These are phyloP conservation scores for Antheraea yamamai DNA, from an alignment of 2,888 invertebrate species.

Conservation along the genomic window DNA sequence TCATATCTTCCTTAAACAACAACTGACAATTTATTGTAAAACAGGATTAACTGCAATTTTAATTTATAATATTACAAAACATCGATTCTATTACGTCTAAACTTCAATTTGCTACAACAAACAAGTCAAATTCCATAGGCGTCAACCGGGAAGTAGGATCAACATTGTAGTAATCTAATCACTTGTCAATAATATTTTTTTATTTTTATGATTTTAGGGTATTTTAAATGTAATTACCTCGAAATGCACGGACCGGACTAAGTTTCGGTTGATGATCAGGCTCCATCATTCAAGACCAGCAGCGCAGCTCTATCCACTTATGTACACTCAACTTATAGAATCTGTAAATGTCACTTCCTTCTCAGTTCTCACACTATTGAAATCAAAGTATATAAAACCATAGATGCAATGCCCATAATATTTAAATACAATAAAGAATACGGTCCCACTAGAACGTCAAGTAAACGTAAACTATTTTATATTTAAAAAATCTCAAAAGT, in stretches of 20 bases:
- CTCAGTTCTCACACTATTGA: slow-evolving; percentile 13
- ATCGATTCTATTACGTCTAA: background rate
- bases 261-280: slow-evolving; percentile 69
- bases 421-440: background rate
- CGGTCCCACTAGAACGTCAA: background rate
- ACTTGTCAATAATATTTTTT: background rate
- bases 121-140: background rate
- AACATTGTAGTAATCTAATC: background rate
- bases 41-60: background rate
- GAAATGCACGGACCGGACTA: slow-evolving; percentile 71
- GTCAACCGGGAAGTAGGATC: background rate
- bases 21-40: background rate
- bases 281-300: slow-evolving; percentile 49
- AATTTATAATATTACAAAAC: background rate
- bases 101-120: background rate
- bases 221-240: slow-evolving; percentile 52
- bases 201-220: background rate
- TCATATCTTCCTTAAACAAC: background rate
- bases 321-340: slow-evolving; percentile 18
- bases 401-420: background rate
- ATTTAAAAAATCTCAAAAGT: too few species aligned
- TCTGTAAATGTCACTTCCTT: slow-evolving; percentile 29
- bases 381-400: background rate
- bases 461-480: background rate
- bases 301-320: slow-evolving; percentile 24